Evolutionary conservation across 2,888 invertebrate genomes (phyloP).

Genomic region (Chloromyia formosa): DNA sequence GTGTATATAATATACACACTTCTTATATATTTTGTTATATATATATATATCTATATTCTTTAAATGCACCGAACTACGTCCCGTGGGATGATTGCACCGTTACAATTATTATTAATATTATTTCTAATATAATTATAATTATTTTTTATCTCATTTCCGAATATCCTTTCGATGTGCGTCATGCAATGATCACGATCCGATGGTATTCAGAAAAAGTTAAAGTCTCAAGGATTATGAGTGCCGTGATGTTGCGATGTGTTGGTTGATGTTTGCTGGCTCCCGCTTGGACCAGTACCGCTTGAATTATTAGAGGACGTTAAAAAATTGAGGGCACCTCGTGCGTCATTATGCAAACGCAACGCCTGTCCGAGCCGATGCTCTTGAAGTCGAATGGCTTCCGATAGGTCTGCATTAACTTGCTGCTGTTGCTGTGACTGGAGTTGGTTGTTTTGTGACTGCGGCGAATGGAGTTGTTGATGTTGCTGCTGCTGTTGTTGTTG

Average conservation of each 20-base stretch:
- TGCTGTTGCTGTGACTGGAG: conserved; percentile 50
- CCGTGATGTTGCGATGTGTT: conserved; percentile 64
- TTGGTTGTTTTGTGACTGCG: conserved; percentile 47
- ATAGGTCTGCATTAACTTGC: conserved; percentile 75
- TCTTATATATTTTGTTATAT: too few species aligned
- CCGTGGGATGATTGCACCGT: conserved; percentile 32
- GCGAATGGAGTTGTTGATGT: conserved; percentile 49
- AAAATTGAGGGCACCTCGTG: conserved; percentile 77
- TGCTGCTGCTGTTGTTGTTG: conserved; percentile 57
- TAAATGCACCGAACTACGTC: conserved; percentile 29
- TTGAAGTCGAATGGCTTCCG: conserved; percentile 76
- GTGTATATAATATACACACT: too few species aligned
- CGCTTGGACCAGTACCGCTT: conserved; percentile 60
- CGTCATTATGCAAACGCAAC: conserved; percentile 80
- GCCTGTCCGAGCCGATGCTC: conserved; percentile 86
- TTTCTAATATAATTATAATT: background rate
- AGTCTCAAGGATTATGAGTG: conserved; percentile 76
- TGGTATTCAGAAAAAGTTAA: conserved; percentile 74
- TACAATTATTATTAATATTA: background rate
- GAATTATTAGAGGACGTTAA: conserved; percentile 64
- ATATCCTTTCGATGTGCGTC: background rate
- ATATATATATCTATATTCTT: background rate
- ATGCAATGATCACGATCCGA: background rate
- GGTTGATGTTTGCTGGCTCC: conserved; percentile 40
- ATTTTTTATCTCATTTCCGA: background rate